Base-by-base conservation (phyloP, 2,888 invertebrate species). In the Cephus spinipes region DNA sequence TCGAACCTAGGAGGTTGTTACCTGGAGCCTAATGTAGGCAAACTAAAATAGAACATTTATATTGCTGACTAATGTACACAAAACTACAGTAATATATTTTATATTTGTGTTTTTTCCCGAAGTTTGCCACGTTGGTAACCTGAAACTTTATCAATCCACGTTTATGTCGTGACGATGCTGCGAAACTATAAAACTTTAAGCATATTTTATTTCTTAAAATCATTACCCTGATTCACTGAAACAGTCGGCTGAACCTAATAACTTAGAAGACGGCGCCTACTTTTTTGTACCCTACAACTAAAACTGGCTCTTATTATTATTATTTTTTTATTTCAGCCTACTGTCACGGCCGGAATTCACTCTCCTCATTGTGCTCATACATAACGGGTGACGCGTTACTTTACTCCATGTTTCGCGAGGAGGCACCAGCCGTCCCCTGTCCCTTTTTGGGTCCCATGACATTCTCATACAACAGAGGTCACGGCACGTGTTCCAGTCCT, bases 381-480 rank as follows among this genome's bases (percentile, higher is more conserved):
- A 97, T 97, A 92, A 96, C 97, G 23, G 97, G 97, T 31, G 97
- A 98, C 92, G 97, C 97, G 3, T 93, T 97, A 73, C 94, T 98
- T 23, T 97, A 96, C 92, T 97, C 97, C 85, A 96, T 98, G 95
- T 97, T 98, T 93, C 94, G 97, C 81, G 96, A 97, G 90, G 96
- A 96, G 89, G 97, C 97, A 23, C 94, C 95, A 32, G 96, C 98
- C 4, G 97, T 98, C 73, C 95, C 96, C 88, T 98, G 98, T 92
- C 98, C 98, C 1, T 95, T 96, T 90, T 93, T 94, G 79, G 98
- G 97, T 78, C 97, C 98, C 30, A 98, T 97, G 93, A 96, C 97
- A 80, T 98, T 98, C 92, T 96, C 97, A 77, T 98, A 98, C 92
- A 97, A 97, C 92, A 94, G 97, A 80, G 98, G 97, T 4, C 96